Conservation (phyloP, 2,113 vertebrate genomes). For the Poeciliopsis prolifica region DNA sequence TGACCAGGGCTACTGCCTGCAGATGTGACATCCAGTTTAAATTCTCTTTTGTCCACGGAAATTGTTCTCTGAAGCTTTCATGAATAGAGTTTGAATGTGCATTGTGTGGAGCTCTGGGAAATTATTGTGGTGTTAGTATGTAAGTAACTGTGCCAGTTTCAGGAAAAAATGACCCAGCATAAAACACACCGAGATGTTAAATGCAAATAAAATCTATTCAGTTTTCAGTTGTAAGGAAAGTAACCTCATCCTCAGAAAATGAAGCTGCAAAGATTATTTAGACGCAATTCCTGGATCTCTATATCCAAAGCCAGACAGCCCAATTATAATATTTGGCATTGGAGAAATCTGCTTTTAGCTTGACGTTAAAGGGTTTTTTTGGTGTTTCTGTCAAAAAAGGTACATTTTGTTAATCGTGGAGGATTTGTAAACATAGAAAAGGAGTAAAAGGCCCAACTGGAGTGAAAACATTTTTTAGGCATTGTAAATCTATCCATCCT, state of each 20-base stretch:
- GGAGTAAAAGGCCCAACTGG: too few species aligned
- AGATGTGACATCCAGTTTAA: conserved; percentile 30
- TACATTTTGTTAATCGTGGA: too few species aligned
- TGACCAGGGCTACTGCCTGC: conserved; percentile 51
- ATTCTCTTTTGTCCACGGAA: not conserved
- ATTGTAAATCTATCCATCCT: too few species aligned
- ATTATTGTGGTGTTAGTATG: not conserved
- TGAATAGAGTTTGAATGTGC: not conserved
- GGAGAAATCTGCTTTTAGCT: too few species aligned
- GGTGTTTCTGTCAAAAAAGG: too few species aligned
- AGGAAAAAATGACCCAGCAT: too few species aligned
- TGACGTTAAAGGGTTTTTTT: too few species aligned
- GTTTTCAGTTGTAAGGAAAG: not conserved
- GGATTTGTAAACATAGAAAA: too few species aligned
- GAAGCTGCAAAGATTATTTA: not conserved
- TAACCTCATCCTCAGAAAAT: not conserved
- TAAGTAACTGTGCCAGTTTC: too few species aligned
- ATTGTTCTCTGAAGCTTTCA: not conserved
- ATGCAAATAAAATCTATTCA: not conserved
- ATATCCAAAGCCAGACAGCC: too few species aligned
- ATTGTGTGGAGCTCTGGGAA: not conserved
- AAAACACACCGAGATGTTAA: not conserved
- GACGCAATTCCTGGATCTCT: not conserved
- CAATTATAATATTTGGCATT: too few species aligned
- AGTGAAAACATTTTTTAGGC: too few species aligned